phyloP scores from a whole-genome alignment of 2,113 vertebrate species.

The Bos taurus region ARS-UCD2.0 NC_037329.1:112040001-112040500 shows the following conservation, averaged over 20 bases:
- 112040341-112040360: not conserved
- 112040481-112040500: not conserved
- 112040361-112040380: not conserved
- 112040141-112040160: too few species aligned
- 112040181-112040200: not conserved
- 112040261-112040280: rapidly evolving
- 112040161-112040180: too few species aligned
- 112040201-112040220: not conserved
- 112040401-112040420: not conserved
- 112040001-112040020: too few species aligned
- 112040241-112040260: not conserved
- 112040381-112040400: not conserved
- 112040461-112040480: not conserved
- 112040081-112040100: too few species aligned
- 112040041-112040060: too few species aligned
- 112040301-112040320: not conserved
- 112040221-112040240: not conserved
- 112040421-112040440: not conserved
- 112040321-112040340: not conserved
- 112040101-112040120: too few species aligned
- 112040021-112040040: too few species aligned
- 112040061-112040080: too few species aligned
- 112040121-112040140: too few species aligned
- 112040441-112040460: not conserved
- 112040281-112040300: too few species aligned